These are phyloP conservation scores for Drosophila demipolita DNA, from an alignment of 2,888 invertebrate genomes.

Conservation along the genomic window DNA sequence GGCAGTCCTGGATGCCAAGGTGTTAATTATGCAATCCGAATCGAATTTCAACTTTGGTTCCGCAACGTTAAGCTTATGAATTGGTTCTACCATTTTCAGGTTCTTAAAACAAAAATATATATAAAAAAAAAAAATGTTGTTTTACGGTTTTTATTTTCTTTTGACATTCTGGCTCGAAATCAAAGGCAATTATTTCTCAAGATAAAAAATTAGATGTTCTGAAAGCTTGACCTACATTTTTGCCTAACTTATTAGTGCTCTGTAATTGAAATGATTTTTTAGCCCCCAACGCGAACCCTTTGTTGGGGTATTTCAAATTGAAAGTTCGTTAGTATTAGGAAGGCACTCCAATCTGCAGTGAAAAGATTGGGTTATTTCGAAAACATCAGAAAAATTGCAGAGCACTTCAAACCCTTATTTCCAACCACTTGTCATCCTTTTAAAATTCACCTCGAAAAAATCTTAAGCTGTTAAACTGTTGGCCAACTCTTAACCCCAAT, in stretches of 20 bases:
- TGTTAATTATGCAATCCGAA: background rate
- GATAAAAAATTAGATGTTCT: background rate
- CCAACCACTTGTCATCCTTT: background rate
- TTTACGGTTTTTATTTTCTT: background rate
- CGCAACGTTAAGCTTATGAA: background rate
- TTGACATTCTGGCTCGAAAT: background rate
- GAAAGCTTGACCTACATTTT: background rate
- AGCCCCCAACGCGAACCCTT: background rate
- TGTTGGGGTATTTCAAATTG: background rate
- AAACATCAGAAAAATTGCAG: conserved; percentile 25
- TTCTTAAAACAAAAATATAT: background rate
- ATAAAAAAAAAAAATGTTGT: background rate
- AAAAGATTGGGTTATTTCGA: background rate
- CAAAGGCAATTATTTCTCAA: background rate
- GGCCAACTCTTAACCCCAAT: conserved; percentile 59
- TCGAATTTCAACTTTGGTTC: background rate
- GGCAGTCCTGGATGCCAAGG: background rate
- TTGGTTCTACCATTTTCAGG: background rate
- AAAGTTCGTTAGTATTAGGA: background rate
- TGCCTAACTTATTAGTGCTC: background rate
- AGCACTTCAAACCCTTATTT: background rate
- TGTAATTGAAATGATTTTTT: background rate
- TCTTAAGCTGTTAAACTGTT: conserved; percentile 62
- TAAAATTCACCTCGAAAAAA: conserved; percentile 4
- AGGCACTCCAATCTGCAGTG: background rate